Evolutionary conservation across 2,797 vertebrate genomes (phyloP).

Genomic region (Thalassophryne amazonica): DNA sequence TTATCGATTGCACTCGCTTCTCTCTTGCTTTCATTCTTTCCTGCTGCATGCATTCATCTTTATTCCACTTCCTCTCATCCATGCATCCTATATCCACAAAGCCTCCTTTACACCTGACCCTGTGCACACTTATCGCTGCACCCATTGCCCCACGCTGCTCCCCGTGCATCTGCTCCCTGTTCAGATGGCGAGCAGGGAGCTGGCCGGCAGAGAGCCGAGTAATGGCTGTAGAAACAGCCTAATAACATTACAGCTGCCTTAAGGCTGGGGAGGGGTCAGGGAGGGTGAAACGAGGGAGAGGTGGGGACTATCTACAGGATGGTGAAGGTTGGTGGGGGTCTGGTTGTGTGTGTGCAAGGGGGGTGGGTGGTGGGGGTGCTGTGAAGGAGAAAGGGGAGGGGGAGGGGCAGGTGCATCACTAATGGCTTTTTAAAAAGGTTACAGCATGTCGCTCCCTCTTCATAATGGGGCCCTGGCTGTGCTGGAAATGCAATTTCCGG

Average conservation of each 20-base stretch:
- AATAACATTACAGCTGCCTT: conserved; percentile 75
- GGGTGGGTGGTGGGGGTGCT: neutral
- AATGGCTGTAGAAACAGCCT: conserved; percentile 68
- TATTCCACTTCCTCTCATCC: neutral
- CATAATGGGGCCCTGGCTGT: conserved; percentile 82
- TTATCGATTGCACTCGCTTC: conserved; percentile 45
- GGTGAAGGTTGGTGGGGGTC: conserved; percentile 35
- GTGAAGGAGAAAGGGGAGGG: conserved; percentile 50
- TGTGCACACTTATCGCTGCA: conserved; percentile 33
- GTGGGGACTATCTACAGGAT: conserved; percentile 12
- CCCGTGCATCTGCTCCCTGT: conserved; percentile 39
- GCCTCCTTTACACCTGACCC: conserved; percentile 47
- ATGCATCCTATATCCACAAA: neutral
- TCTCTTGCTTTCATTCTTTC: conserved; percentile 12
- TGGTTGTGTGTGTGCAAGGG: conserved; percentile 23
- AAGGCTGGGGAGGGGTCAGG: conserved; percentile 56
- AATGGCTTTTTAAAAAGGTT: conserved; percentile 86
- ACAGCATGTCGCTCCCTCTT: conserved; percentile 81
- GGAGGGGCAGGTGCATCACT: conserved; percentile 77
- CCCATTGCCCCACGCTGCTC: conserved; percentile 29
- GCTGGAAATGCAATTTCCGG: conserved; percentile 84
- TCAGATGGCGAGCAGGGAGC: conserved; percentile 12
- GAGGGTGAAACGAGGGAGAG: conserved; percentile 38
- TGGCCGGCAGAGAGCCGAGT: conserved; percentile 33
- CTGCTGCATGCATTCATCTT: conserved; percentile 9